Conservation (phyloP, 2,888 invertebrate genomes). For the Blera fallax region DNA sequence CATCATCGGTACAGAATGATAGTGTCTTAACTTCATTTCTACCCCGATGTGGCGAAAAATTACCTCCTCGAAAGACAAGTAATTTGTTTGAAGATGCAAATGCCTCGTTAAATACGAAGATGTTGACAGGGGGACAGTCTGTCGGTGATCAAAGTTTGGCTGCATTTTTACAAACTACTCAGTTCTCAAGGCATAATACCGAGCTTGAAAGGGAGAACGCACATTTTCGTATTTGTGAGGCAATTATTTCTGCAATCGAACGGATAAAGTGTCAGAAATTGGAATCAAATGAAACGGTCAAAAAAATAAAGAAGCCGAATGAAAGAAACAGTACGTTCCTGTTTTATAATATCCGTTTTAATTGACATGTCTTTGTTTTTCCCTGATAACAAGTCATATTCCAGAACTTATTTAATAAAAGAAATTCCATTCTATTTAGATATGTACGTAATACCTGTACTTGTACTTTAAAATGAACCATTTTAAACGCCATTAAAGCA, state of each 20-base stretch:
- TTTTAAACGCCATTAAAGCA: too few species aligned
- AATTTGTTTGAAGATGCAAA: constrained; percentile 78
- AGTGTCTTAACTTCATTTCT: constrained; percentile 78
- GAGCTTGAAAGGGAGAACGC: constrained; percentile 93
- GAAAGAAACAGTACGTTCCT: neutral
- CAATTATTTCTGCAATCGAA: constrained; percentile 91
- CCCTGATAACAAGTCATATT: neutral
- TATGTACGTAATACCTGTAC: too few species aligned
- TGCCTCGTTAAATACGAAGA: constrained; percentile 74
- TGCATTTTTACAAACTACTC: constrained; percentile 88
- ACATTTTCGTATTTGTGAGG: constrained; percentile 92
- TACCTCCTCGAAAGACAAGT: constrained; percentile 76
- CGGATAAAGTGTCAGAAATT: constrained; percentile 86
- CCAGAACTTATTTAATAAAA: too few species aligned
- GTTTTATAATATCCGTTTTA: neutral
- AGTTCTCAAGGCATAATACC: constrained; percentile 87
- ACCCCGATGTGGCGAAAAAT: constrained; percentile 79
- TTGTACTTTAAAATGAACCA: too few species aligned
- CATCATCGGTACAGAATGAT: constrained; percentile 65
- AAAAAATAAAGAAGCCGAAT: neutral
- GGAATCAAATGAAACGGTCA: constrained; percentile 63
- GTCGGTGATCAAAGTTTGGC: constrained; percentile 87
- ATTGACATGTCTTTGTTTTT: neutral
- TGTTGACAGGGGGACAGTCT: constrained; percentile 8
- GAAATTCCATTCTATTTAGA: too few species aligned